These are phyloP conservation scores for Ceriagrion tenellum DNA, from an alignment of 2,888 invertebrate genomes.

Conservation along the genomic window DNA sequence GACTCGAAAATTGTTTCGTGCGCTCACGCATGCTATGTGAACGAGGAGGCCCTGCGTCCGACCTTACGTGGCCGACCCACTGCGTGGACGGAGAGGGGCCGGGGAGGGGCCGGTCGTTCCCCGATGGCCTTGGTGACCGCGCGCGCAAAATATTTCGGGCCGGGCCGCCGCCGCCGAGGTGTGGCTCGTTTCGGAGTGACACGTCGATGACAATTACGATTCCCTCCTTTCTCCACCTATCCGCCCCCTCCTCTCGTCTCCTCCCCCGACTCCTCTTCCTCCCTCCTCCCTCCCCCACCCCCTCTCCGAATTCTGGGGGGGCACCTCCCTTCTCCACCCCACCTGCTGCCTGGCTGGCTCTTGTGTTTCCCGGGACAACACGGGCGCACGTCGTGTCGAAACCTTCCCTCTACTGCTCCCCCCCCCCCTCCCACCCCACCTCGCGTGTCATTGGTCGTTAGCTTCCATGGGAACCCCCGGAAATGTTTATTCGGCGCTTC, in stretches of 20 bases:
- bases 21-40: not conserved
- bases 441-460: constrained; percentile 59
- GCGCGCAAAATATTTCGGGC: constrained; percentile 11
- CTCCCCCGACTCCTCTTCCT: not conserved
- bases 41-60: not conserved
- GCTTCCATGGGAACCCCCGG: constrained; percentile 57
- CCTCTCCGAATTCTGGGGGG: not conserved
- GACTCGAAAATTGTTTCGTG: not conserved
- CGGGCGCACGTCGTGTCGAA: not conserved
- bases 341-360: not conserved
- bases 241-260: not conserved
- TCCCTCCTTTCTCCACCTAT: not conserved
- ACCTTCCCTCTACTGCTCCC: not conserved
- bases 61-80: too few relatives aligned
- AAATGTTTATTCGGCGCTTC: constrained; percentile 65
- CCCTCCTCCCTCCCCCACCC: not conserved
- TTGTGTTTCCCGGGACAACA: constrained; percentile 25
- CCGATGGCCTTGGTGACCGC: not conserved
- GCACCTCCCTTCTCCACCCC: not conserved
- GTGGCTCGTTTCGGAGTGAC: not conserved
- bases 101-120: not conserved
- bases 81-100: too few relatives aligned
- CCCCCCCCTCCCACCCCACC: not conserved
- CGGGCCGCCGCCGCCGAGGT: not conserved
- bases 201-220: constrained; percentile 34